A percentile compares a stretch with the other conserved stretches of the same genome.
These are phyloP conservation scores for Drosophila parabipectinata DNA, from an alignment of 1,140 invertebrate genomes.

Conservation along the genomic window DNA sequence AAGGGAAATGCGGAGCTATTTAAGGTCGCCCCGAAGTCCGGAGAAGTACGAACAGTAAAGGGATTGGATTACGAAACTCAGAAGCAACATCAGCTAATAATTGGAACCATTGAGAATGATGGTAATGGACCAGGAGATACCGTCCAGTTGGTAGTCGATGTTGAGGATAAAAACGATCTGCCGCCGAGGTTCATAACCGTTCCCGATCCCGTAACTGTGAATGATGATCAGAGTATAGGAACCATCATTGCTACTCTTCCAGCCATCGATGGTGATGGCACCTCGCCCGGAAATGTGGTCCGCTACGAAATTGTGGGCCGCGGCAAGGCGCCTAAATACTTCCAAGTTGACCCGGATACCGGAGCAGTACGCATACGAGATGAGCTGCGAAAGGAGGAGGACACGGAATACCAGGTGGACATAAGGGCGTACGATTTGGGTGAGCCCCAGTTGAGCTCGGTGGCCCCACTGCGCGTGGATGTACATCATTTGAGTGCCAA, in stretches of 20 bases:
- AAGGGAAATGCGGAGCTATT: constrained; percentile 92
- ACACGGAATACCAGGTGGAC: constrained; percentile 94
- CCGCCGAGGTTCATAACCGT: constrained; percentile 93
- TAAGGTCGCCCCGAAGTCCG: constrained; percentile 91
- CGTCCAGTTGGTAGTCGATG: constrained; percentile 90
- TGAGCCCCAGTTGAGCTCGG: constrained; percentile 92
- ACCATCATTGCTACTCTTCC: constrained; percentile 90
- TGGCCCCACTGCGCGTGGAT: constrained; percentile 91
- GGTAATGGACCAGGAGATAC: constrained; percentile 89
- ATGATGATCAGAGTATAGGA: constrained; percentile 92
- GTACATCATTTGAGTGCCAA: constrained; percentile 90
- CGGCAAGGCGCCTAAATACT: constrained; percentile 92
- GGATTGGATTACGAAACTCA: constrained; percentile 92
- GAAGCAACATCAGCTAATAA: constrained; percentile 89
- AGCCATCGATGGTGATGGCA: constrained; percentile 92
- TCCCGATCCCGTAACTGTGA: constrained; percentile 91
- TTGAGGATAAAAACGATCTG: constrained; percentile 93
- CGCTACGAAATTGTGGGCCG: constrained; percentile 92
- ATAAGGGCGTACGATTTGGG: constrained; percentile 94
- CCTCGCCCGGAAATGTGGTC: constrained; percentile 91
- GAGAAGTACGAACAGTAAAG: constrained; percentile 89
- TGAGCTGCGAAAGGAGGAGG: constrained; percentile 92
- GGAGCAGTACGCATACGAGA: constrained; percentile 91
- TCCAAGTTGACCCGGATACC: constrained; percentile 93
- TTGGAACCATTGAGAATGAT: constrained; percentile 93